Conservation (phyloP, 2,113 vertebrate species). For the Crypturellus undulatus region DNA sequence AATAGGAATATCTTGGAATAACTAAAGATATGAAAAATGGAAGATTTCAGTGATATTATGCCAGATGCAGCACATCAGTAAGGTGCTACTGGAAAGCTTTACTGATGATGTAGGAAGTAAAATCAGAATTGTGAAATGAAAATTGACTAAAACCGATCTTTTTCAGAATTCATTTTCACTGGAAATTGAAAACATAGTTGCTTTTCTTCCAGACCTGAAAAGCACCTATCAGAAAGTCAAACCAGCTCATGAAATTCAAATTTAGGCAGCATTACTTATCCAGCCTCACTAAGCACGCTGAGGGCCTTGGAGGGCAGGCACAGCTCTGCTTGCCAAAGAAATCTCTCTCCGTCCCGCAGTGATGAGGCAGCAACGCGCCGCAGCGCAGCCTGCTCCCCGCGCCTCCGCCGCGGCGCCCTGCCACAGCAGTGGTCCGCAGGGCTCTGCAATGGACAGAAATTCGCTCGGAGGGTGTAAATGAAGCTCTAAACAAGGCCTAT, state of each 20-base stretch:
- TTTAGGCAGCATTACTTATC: constrained; percentile 17
- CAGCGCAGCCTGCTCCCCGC: neutral
- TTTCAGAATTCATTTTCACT: constrained; percentile 36
- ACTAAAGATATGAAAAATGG: neutral
- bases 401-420: neutral
- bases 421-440: neutral
- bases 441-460: neutral
- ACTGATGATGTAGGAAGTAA: neutral
- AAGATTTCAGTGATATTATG: constrained; percentile 2
- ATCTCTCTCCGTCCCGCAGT: neutral
- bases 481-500: constrained; percentile 9
- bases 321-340: constrained; percentile 31
- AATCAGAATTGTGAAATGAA: constrained; percentile 19
- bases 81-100: constrained; percentile 5
- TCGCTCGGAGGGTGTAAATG: neutral
- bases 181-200: neutral
- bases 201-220: constrained; percentile 5
- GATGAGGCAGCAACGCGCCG: neutral
- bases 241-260: constrained; percentile 51
- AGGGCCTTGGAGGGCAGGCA: neutral
- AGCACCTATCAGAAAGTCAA: neutral
- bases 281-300: neutral
- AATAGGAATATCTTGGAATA: neutral
- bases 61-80: neutral
- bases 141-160: neutral